Percentiles rank a stretch among this genome's conserved stretches.
These are phyloP conservation scores for Periphyllus acericola DNA, from an alignment of 2,888 invertebrate genomes.

Conservation along the genomic window DNA sequence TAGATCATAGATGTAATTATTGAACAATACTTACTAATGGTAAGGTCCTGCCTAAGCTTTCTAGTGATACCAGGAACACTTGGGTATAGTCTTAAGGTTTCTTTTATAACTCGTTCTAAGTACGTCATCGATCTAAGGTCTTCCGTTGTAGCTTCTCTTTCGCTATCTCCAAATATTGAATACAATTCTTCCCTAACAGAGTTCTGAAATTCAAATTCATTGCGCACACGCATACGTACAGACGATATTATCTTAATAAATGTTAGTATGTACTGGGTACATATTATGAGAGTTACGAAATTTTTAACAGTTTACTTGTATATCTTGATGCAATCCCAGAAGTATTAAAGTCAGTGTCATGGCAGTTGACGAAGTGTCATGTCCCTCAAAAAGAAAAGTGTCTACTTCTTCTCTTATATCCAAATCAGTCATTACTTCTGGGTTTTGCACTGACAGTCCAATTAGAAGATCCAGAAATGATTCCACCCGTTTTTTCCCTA, in stretches of 20 bases:
- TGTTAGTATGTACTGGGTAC: too few species aligned
- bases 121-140: slow-evolving; percentile 65
- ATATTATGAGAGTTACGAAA: too few species aligned
- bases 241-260: too few species aligned
- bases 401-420: slow-evolving; percentile 65
- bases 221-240: background rate
- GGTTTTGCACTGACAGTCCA: slow-evolving; percentile 63
- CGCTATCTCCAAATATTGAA: slow-evolving; percentile 64
- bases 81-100: slow-evolving; percentile 65
- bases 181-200: slow-evolving; percentile 64
- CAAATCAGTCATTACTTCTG: slow-evolving; percentile 63
- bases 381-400: slow-evolving; percentile 67
- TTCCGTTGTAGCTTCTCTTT: slow-evolving; percentile 64
- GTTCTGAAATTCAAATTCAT: slow-evolving; percentile 62
- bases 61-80: slow-evolving; percentile 65
- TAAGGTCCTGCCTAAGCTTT: slow-evolving; percentile 52
- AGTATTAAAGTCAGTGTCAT: slow-evolving; percentile 69
- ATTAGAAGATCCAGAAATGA: slow-evolving; percentile 64
- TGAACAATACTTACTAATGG: slow-evolving; percentile 24
- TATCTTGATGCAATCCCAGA: slow-evolving; percentile 69
- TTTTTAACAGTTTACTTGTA: slow-evolving; percentile 65
- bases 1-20: too few species aligned
- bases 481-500: slow-evolving; percentile 54
- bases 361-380: slow-evolving; percentile 71
- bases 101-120: slow-evolving; percentile 65